These are phyloP conservation scores for Diarsia rubi DNA, from an alignment of 2,888 invertebrate genomes.

Conservation along the genomic window DNA sequence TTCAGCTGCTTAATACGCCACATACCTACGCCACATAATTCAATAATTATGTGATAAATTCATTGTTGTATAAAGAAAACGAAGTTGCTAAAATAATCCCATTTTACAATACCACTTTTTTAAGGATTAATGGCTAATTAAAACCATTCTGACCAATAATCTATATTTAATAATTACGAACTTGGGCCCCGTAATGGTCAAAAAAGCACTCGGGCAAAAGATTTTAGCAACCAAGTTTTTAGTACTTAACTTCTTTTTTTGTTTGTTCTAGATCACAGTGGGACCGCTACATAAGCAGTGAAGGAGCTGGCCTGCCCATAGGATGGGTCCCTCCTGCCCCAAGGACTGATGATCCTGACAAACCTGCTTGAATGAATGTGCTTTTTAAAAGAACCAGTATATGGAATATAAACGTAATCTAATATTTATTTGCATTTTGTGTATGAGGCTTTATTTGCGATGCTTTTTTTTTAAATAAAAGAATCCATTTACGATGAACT, in stretches of 20 bases:
- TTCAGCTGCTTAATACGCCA: background rate
- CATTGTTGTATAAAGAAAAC: background rate
- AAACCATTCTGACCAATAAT: too few species aligned
- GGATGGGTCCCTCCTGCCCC: conserved; percentile 92
- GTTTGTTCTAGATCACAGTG: conserved; percentile 88
- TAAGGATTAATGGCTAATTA: too few species aligned
- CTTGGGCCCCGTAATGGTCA: background rate
- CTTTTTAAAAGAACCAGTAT: conserved; percentile 31
- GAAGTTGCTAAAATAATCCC: background rate
- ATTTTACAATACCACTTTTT: background rate
- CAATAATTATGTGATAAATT: background rate
- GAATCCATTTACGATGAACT: conserved; percentile 10
- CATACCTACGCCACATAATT: background rate
- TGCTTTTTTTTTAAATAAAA: conserved; percentile 58
- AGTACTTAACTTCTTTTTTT: background rate
- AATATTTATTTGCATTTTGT: conserved; percentile 57
- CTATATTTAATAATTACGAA: background rate
- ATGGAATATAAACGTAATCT: conserved; percentile 48
- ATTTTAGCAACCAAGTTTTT: background rate
- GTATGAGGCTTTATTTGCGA: conserved; percentile 58
- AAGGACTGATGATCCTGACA: conserved; percentile 21
- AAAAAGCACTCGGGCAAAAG: background rate
- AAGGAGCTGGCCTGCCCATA: conserved; percentile 92
- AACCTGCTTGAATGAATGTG: conserved; percentile 16
- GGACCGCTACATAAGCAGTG: conserved; percentile 83